phyloP scores from a whole-genome alignment of 2,797 vertebrate genomes.

The Enteromius paludinosus region DNA sequence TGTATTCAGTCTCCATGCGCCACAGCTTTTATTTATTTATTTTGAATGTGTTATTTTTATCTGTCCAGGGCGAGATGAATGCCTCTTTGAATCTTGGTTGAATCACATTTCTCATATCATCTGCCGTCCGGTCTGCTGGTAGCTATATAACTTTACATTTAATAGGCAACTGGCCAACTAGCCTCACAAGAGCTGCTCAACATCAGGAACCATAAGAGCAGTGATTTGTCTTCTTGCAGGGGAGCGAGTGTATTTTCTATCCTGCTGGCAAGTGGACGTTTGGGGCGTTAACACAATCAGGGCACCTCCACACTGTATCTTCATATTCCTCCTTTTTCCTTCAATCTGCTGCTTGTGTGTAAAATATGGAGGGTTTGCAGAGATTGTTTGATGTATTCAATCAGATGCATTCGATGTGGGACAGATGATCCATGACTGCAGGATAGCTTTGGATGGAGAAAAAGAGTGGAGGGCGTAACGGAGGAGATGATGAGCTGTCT shows the following conservation, averaged over 20 bases:
- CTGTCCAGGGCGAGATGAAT: not conserved
- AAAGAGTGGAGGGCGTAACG: not conserved
- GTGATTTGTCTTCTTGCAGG: conserved; percentile 16
- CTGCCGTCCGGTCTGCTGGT: not conserved
- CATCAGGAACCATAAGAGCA: conserved; percentile 17
- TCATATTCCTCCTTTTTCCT: not conserved
- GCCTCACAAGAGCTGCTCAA: not conserved
- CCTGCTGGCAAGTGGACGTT: not conserved
- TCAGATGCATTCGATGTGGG: conserved; percentile 52
- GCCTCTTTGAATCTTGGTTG: conserved; percentile 3
- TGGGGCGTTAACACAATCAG: conserved; percentile 6
- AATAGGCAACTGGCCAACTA: conserved; percentile 15
- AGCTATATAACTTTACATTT: conserved; percentile 17
- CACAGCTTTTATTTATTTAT: conserved; percentile 13
- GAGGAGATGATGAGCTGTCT: conserved; percentile 4
- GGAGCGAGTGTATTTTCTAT: not conserved
- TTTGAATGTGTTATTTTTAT: conserved; percentile 2
- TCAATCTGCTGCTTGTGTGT: not conserved
- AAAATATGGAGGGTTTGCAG: conserved; percentile 37
- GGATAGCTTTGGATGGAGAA: conserved; percentile 6
- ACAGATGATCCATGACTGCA: conserved; percentile 11
- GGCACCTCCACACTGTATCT: not conserved
- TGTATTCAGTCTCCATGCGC: conserved; percentile 11
- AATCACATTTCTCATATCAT: conserved; percentile 10
- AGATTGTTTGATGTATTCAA: conserved; percentile 57